These are phyloP conservation scores for Cheilinus undulatus DNA, from an alignment of 2,113 vertebrate species.

Conservation along the genomic window DNA sequence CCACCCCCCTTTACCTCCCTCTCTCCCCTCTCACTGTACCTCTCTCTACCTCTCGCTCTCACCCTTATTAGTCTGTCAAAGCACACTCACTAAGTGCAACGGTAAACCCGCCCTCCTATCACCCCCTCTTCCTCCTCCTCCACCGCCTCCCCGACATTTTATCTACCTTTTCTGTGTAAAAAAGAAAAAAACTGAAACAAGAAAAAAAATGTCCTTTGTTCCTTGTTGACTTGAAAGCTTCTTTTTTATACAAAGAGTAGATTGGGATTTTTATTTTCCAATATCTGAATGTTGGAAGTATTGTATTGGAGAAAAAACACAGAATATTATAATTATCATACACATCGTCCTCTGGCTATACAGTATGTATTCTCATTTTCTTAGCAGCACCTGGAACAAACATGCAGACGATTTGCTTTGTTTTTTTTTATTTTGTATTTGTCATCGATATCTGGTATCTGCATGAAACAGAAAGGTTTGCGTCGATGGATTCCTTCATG, in stretches of 20 bases:
- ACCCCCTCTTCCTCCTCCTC: conserved; percentile 64
- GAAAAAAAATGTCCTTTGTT: conserved; percentile 73
- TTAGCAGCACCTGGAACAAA: conserved; percentile 84
- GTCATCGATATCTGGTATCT: conserved; percentile 90
- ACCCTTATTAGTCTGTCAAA: conserved; percentile 89
- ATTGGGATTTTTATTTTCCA: conserved; percentile 87
- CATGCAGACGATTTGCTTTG: conserved; percentile 88
- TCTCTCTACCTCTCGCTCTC: conserved; percentile 78
- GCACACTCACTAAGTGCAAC: conserved; percentile 99
- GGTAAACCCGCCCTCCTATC: conserved; percentile 80
- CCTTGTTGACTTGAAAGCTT: conserved; percentile 94
- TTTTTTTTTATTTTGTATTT: conserved; percentile 81
- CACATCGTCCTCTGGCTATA: conserved; percentile 87
- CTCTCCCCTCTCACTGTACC: conserved; percentile 49
- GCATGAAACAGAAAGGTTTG: conserved; percentile 94
- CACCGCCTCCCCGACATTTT: conserved; percentile 53
- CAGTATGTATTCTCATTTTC: conserved; percentile 86
- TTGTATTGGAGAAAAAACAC: conserved; percentile 81
- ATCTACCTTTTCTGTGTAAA: conserved; percentile 76
- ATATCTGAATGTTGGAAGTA: conserved; percentile 83
- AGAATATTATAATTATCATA: conserved; percentile 86
- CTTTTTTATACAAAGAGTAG: conserved; percentile 88
- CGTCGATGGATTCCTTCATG: conserved; percentile 86
- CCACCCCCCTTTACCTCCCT: conserved; percentile 4
- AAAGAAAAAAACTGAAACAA: conserved; percentile 38